These are phyloP conservation scores for Cyanistes caeruleus DNA, from an alignment of 2,113 vertebrate species.

Conservation along the genomic window DNA sequence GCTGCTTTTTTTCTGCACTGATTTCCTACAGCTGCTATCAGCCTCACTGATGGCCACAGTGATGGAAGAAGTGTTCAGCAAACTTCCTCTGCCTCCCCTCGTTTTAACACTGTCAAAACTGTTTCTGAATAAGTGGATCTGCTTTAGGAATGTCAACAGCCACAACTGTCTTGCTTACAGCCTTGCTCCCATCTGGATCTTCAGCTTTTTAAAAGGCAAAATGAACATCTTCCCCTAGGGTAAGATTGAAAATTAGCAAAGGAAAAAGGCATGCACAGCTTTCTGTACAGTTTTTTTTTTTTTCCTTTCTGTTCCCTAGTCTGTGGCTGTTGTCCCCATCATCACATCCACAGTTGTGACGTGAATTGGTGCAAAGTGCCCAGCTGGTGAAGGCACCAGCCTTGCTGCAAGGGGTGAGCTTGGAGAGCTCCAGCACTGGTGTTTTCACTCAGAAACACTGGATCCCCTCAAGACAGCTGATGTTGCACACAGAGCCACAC, in stretches of 20 bases:
- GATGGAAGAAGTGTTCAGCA: neutral
- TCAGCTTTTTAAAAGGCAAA: neutral
- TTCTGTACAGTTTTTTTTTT: neutral
- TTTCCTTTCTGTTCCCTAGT: neutral
- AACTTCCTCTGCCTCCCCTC: neutral
- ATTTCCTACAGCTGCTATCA: neutral
- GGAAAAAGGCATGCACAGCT: neutral
- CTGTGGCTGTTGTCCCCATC: neutral
- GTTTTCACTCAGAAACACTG: neutral
- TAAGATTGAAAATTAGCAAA: neutral
- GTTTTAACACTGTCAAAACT: neutral
- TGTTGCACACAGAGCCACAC: neutral
- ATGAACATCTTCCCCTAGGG: neutral
- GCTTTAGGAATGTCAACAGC: neutral
- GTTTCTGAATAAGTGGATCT: neutral
- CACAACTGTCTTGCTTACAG: neutral
- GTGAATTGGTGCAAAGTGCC: neutral
- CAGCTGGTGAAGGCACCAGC: neutral
- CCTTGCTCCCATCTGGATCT: neutral
- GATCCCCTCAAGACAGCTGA: neutral
- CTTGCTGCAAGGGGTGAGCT: neutral
- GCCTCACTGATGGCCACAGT: neutral
- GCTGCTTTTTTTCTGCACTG: neutral
- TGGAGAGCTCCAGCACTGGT: neutral
- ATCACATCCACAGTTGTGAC: accelerated